A percentile compares a stretch with the other conserved stretches of the same genome.
Evolutionary conservation across 2,888 invertebrate species (phyloP).

Genomic region (Orthonevra nobilis): DNA sequence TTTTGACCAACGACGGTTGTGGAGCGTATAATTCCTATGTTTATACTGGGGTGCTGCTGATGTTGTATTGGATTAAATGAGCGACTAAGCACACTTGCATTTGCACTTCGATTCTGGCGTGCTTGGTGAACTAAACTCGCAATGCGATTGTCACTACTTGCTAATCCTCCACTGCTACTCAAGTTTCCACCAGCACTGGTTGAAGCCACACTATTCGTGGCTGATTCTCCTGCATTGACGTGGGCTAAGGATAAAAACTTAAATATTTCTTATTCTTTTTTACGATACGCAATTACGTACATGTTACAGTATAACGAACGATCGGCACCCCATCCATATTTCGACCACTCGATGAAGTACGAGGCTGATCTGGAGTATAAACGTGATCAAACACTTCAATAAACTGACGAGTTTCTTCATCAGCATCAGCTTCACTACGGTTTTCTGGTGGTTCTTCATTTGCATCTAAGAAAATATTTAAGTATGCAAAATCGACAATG

Average conservation of each 20-base stretch:
- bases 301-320: slow-evolving; percentile 51
- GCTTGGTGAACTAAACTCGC: slow-evolving; percentile 31
- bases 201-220: slow-evolving; percentile 29
- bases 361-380: slow-evolving; percentile 77
- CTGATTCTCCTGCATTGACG: too few species aligned
- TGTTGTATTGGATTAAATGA: slow-evolving; percentile 76
- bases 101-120: slow-evolving; percentile 35
- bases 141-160: slow-evolving; percentile 17
- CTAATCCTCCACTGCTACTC: slow-evolving; percentile 11
- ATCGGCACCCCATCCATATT: slow-evolving; percentile 52
- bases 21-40: slow-evolving; percentile 84
- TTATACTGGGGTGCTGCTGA: slow-evolving; percentile 83
- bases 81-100: slow-evolving; percentile 39
- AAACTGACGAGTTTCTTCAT: slow-evolving; percentile 79
- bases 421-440: slow-evolving; percentile 79
- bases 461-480: slow-evolving; percentile 76
- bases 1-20: slow-evolving; percentile 45
- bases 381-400: slow-evolving; percentile 79
- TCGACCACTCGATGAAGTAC: slow-evolving; percentile 74
- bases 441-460: slow-evolving; percentile 80
- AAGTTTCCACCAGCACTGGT: slow-evolving; percentile 8
- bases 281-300: too few species aligned
- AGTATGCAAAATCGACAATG: too few species aligned
- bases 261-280: neutral
- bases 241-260: slow-evolving; percentile 17